Conservation (phyloP, 2,888 invertebrate species). For the Ceraclea dissimilis region DNA sequence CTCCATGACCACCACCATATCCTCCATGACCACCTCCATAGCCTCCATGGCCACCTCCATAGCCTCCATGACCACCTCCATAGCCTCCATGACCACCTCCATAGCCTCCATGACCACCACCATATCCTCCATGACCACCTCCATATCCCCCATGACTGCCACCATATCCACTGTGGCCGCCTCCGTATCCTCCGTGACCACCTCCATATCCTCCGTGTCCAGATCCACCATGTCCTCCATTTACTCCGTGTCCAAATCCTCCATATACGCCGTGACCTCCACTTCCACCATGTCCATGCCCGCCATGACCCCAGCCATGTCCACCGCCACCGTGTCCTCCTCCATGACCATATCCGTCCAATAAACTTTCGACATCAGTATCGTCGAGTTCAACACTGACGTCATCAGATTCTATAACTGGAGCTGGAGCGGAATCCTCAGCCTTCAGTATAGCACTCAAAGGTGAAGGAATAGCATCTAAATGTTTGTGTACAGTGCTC, state of each 20-base stretch:
- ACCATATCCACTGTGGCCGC: slow-evolving; percentile 5
- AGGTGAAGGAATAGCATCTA: slow-evolving; percentile 28
- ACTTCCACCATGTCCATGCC: slow-evolving; percentile 6
- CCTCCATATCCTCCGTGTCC: slow-evolving; percentile 6
- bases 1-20: neutral
- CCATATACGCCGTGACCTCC: slow-evolving; percentile 22
- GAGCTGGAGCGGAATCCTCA: neutral
- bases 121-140: slow-evolving; percentile 6
- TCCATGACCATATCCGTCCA: neutral
- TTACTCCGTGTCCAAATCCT: slow-evolving; percentile 9
- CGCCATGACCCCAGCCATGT: neutral
- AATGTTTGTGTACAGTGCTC: slow-evolving; percentile 40
- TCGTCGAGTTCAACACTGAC: slow-evolving; percentile 29
- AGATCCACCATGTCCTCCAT: slow-evolving; percentile 12
- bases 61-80: neutral
- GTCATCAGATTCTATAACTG: slow-evolving; percentile 4
- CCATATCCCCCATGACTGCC: slow-evolving; percentile 15
- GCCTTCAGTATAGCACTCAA: neutral
- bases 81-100: slow-evolving; percentile 11
- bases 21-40: slow-evolving; percentile 7
- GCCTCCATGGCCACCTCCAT: neutral
- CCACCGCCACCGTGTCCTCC: neutral
- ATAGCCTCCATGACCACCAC: slow-evolving; percentile 15
- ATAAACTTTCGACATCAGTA: neutral
- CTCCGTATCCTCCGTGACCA: slow-evolving; percentile 1